Base-by-base conservation (phyloP, 2,888 invertebrate genomes). In the Alloplasta piceator region DNA sequence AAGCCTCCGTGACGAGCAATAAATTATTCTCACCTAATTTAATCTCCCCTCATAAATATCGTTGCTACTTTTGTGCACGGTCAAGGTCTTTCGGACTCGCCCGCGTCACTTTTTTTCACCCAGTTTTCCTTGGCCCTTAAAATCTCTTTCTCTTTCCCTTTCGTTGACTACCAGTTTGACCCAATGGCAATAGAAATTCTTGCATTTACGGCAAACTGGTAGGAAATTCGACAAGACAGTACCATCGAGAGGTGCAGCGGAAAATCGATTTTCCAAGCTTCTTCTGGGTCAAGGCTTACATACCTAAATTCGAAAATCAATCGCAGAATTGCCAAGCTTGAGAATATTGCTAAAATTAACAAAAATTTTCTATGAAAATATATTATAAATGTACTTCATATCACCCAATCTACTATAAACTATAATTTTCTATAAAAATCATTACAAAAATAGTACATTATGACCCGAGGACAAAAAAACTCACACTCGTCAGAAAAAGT, bases 11-110 rank as follows among this genome's bases (percentile, higher is more conserved):
- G 84, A 83, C 81, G 84, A 84, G 82, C 78, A 82, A 84, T 85
- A 84, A 83, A 84, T 86, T 83, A 84, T 83, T 84, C 81, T 82
- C 78, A 81, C 79, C 83, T 79, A 84, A 85, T 85, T 82, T 83
- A 74, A 85, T 80, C 26, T 26, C 84, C 80, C 74, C 82, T 82
- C 84, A 84, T 85, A 85, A 85, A 85, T 83, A 85, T 75, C 60
- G 48, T 75, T 52, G 70, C 52, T 67, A 56, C 26, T 52, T 75
- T 55, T 46, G 66, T 77, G 52, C 67, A 66, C 66, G 50, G 56
- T 55, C 56, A 60, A 67, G 66, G 78, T 66, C 66, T 73, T 16
- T 39, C 36, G 26, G 58, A 9, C 43, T n/a, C n/a, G 2, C 10
- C 68, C 36, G 58, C 58, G 56, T 26, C 68, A 61, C 73, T 81